Conservation (phyloP, 2,113 vertebrate genomes). For the Nycticryphes semicollaris region DNA sequence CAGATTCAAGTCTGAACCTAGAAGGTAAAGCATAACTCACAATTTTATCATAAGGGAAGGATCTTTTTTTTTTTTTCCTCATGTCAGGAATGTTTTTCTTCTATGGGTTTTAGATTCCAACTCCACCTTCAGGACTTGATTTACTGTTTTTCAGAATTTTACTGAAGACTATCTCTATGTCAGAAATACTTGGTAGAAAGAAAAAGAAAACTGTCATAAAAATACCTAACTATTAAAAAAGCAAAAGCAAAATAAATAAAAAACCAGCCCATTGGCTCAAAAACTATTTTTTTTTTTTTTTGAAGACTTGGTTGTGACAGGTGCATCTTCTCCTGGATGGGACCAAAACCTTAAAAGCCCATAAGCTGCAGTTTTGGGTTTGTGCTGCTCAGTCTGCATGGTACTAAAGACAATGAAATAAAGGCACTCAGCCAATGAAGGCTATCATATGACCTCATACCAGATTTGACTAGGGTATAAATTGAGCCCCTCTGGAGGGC, state of each 20-base stretch:
- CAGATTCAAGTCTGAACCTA: not conserved
- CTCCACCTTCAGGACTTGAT: not conserved
- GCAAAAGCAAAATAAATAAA: not conserved
- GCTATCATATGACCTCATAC: not conserved
- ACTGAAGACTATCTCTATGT: not conserved
- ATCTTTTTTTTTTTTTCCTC: not conserved
- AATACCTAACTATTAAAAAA: not conserved
- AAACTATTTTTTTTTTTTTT: not conserved
- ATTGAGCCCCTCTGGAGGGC: not conserved
- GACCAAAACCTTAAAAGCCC: not conserved
- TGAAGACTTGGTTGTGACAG: not conserved
- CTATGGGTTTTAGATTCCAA: not conserved
- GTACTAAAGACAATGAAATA: not conserved
- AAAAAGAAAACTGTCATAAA: not conserved
- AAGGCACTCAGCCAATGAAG: not conserved
- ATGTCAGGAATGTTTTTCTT: not conserved
- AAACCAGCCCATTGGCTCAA: accelerated
- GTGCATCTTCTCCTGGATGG: not conserved
- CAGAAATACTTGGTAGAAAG: not conserved
- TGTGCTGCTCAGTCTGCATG: not conserved
- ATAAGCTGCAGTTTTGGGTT: not conserved
- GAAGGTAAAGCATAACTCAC: not conserved
- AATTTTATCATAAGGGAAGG: not conserved
- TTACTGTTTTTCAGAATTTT: not conserved
- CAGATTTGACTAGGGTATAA: not conserved